Percentiles rank a stretch among this genome's conserved stretches.
phyloP scores from a whole-genome alignment of 2,888 invertebrate genomes.

The Vannuccia rotundouncinata region DNA sequence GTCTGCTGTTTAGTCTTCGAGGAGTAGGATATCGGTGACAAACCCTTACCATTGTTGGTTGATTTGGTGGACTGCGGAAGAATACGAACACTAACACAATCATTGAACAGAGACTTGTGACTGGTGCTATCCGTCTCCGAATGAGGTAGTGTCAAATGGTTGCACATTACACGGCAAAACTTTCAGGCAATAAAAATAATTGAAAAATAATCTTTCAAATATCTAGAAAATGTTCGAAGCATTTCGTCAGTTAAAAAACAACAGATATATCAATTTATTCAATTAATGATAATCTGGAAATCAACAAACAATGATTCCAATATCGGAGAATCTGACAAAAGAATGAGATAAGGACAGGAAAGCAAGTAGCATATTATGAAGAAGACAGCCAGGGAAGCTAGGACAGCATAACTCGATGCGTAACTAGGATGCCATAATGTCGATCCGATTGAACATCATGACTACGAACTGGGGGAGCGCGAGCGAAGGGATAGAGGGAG shows the following conservation, averaged over 20 bases:
- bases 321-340: not conserved
- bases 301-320: not conserved
- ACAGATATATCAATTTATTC: not conserved
- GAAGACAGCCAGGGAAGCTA: not conserved
- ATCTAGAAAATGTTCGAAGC: not conserved
- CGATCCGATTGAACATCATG: not conserved
- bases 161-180: not conserved
- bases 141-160: not conserved
- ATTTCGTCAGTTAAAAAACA: not conserved
- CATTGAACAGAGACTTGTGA: not conserved
- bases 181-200: not conserved
- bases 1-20: not conserved
- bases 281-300: not conserved
- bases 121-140: not conserved
- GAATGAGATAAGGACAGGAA: not conserved
- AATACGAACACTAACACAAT: not conserved
- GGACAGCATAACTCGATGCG: not conserved
- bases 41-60: not conserved
- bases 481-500: not conserved
- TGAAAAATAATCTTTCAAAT: not conserved
- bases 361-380: not conserved
- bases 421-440: not conserved
- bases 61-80: not conserved
- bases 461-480: not conserved
- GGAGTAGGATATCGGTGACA: not conserved